phyloP scores from a whole-genome alignment of 2,888 invertebrate genomes.

The Ferrisia virgata region DNA sequence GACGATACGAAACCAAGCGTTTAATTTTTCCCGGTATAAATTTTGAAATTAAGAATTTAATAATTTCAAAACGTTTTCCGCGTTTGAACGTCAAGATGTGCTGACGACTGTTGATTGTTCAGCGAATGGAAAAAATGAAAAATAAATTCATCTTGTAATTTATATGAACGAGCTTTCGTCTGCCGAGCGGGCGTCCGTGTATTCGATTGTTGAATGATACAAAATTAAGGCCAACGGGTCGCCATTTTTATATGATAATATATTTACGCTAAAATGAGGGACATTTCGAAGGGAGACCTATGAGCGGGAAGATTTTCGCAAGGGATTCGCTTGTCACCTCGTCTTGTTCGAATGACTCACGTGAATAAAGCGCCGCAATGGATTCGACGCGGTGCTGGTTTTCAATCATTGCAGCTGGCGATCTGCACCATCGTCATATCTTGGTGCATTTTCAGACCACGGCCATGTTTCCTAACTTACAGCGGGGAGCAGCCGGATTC shows the following conservation, averaged over 20 bases:
- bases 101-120: neutral
- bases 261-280: slow-evolving; percentile 31
- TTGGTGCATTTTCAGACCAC: slow-evolving; percentile 35
- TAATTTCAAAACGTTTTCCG: slow-evolving; percentile 6
- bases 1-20: slow-evolving; percentile 19
- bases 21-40: slow-evolving; percentile 15
- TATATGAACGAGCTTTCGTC: neutral
- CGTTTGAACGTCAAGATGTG: neutral
- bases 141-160: neutral
- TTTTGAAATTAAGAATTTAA: slow-evolving; percentile 26
- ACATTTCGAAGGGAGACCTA: slow-evolving; percentile 23
- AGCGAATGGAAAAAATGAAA: neutral
- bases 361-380: slow-evolving; percentile 46
- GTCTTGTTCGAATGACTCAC: slow-evolving; percentile 44
- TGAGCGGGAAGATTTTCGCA: slow-evolving; percentile 30
- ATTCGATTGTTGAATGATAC: slow-evolving; percentile 2
- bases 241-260: slow-evolving; percentile 42
- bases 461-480: slow-evolving; percentile 39
- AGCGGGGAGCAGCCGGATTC: slow-evolving; percentile 7
- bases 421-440: neutral
- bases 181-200: neutral
- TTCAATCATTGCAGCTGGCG: slow-evolving; percentile 47
- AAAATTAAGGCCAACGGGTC: slow-evolving; percentile 40
- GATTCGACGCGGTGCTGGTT: slow-evolving; percentile 46
- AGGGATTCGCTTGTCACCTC: slow-evolving; percentile 45